Evolutionary conservation across 2,888 invertebrate species (phyloP), one percentile per base, ranked within the genome.

Genomic region (Stenodera caucasica): DNA sequence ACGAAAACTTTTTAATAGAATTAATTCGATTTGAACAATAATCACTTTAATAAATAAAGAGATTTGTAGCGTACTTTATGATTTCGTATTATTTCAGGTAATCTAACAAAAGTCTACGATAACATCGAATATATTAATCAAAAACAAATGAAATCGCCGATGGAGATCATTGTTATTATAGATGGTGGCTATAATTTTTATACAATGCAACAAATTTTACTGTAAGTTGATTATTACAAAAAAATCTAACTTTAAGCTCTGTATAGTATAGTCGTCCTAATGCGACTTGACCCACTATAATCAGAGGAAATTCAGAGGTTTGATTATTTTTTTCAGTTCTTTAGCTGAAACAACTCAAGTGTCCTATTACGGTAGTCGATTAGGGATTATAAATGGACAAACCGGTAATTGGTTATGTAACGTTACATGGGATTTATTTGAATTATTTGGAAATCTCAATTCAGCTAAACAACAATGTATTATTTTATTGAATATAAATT

Each of bases 311-410:
- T 49, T 57, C 53, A 54, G 29, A 14, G 9, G 21, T n/a, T 26
- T 8, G 37, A 35, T 49, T 64, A 67, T 62, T 15, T 30, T 55
- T 75, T 77, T 45, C 66, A 88, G 88, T 23, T 83, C 83, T 77
- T 74, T 89, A 37, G 81, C 85, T 21, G 84, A 85, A 56, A 82
- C 84, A 29, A 72, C 85, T 3, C 86, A 88, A 69, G 82, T 88
- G 23, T 84, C 84, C 6, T 80, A 81, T 67, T 81, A 84, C 67
- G 85, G 86, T 1, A 88, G 88, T 58, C 82, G 83, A 51, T 76
- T 90, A 61, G 85, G 85, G 1, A 76, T 89, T 26, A 78, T 90
- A 29, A 86, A 89, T 67, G 88, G 89, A 0, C 83, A 84, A 72
- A 85, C 83, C 0, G 89, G 86, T 15, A 73, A 79, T 21, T 87